phyloP scores from a whole-genome alignment of 2,113 vertebrate species.

The Hippocampus abdominalis region DNA sequence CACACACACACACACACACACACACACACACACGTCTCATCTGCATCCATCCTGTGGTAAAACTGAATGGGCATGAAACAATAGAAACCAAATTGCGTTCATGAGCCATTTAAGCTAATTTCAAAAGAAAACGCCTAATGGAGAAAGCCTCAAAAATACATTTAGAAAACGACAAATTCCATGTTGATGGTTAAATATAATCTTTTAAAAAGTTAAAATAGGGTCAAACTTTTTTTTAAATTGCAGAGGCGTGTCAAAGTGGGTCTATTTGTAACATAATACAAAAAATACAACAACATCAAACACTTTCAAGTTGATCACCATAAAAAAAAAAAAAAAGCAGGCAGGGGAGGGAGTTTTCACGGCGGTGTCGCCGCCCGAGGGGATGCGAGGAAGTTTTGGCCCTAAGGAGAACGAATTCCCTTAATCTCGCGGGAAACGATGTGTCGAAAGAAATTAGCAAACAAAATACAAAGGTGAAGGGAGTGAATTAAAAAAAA shows the following conservation, averaged over 20 bases:
- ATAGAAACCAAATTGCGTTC: conserved; percentile 13
- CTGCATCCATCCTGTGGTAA: conserved; percentile 67
- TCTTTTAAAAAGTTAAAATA: too few species aligned
- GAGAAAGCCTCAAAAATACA: neutral
- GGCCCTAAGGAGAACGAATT: conserved; percentile 30
- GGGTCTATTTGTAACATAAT: conserved; percentile 28
- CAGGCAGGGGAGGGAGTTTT: conserved; percentile 54
- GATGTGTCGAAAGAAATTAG: conserved; percentile 59
- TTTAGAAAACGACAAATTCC: neutral
- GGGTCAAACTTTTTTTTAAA: neutral
- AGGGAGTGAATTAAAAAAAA: conserved; percentile 5
- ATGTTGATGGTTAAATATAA: neutral
- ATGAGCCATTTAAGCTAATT: conserved; percentile 9
- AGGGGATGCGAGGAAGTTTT: conserved; percentile 39
- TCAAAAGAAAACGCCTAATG: conserved; percentile 10
- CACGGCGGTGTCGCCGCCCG: conserved; percentile 56
- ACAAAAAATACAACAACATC: conserved; percentile 46
- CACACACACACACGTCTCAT: conserved; percentile 14
- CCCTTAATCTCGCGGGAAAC: conserved; percentile 48
- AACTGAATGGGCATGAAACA: conserved; percentile 44
- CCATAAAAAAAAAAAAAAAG: conserved; percentile 35
- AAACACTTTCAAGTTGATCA: conserved; percentile 51
- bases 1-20: neutral
- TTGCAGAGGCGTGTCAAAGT: neutral
- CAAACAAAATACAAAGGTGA: conserved; percentile 45